A percentile compares a stretch with the other conserved stretches of the same genome.
Conservation (phyloP, 1,140 invertebrate species). For the Phocides pigmalion region DNA sequence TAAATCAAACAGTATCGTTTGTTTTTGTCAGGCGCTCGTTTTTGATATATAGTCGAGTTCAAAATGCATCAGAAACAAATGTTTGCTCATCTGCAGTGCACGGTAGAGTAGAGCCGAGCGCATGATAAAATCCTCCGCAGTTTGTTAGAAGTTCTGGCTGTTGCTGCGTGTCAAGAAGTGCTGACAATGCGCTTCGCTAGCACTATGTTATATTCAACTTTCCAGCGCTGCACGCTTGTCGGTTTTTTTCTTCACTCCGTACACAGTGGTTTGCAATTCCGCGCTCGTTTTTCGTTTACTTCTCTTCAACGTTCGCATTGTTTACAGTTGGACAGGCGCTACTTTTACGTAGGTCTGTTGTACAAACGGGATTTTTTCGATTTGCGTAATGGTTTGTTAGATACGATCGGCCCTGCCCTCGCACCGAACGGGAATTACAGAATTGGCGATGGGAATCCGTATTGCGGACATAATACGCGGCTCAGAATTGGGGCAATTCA, state of each 20-base stretch:
- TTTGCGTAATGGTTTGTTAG: conserved; percentile 48
- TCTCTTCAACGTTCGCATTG: conserved; percentile 50
- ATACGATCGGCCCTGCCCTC: conserved; percentile 29
- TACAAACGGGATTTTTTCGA: conserved; percentile 41
- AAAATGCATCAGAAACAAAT: conserved; percentile 60
- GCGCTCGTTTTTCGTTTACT: conserved; percentile 52
- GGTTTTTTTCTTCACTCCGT: conserved; percentile 43
- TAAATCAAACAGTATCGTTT: conserved; percentile 55
- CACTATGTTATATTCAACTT: conserved; percentile 38
- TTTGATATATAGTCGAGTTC: conserved; percentile 56
- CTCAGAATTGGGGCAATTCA: conserved; percentile 56
- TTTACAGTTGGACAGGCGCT: conserved; percentile 44
- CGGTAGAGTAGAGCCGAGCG: conserved; percentile 38
- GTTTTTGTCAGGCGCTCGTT: conserved; percentile 57
- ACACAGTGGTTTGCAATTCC: conserved; percentile 54
- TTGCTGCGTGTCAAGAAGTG: conserved; percentile 53
- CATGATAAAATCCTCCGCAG: conserved; percentile 52
- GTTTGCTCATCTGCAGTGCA: conserved; percentile 46
- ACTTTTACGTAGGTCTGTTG: conserved; percentile 47
- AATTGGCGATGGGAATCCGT: conserved; percentile 28
- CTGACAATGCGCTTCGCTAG: conserved; percentile 46
- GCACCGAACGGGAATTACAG: conserved; percentile 22
- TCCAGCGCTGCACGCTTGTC: conserved; percentile 32
- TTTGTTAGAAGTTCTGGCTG: conserved; percentile 49
- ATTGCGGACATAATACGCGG: conserved; percentile 39